Evolutionary conservation across 2,888 invertebrate species (phyloP), one percentile per base, ranked within the genome.

Genomic region (Melieria crassipennis): DNA sequence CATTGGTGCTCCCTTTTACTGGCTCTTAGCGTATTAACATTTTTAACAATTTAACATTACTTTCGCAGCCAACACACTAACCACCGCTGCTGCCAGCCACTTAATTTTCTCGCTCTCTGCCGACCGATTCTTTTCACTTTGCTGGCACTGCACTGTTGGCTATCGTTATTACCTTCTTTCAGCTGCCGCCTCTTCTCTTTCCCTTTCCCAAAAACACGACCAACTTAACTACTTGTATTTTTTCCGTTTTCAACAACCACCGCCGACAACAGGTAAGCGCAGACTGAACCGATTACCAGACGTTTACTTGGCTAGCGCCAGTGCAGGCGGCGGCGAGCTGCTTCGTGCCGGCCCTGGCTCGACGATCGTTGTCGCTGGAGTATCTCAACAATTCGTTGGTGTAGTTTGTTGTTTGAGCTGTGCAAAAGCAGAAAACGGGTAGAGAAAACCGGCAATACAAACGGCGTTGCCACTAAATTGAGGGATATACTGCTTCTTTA

Each of bases 241-340:
- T 62, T 72, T 73, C 74, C 73, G 73, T 61, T 72, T 63, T 69
- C 71, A 52, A 67, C 73, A 77, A 78, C 76, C 75, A 73, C 72
- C 74, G 71, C 70, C 74, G 72, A 74, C 76, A 69, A 73, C 77
- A 76, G 75, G 76, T 75, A 77, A 78, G 71, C 71, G 69, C 71
- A 72, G 65, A 76, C 76, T 77, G 72, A 77, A 71, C 16, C 62
- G 60, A 48, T n/a, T 56, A 50, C 30, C 45, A 10, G n/a, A 52
- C 13, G 45, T 46, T 42, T 50, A 48, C 61, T 71, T 67, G 52
- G 68, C 30, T 67, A 10, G 30, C 45, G 13, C 61, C 57, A 58
- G 7, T 52, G n/a, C 11, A 60, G 46, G 55, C 30, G 7, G 30
- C 42, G 42, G 43, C 9, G 58, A 58, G 50, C 30, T 67, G 47